Conservation (phyloP, 1,140 invertebrate genomes). For the Pseudomyrmex cubaensis region DNA sequence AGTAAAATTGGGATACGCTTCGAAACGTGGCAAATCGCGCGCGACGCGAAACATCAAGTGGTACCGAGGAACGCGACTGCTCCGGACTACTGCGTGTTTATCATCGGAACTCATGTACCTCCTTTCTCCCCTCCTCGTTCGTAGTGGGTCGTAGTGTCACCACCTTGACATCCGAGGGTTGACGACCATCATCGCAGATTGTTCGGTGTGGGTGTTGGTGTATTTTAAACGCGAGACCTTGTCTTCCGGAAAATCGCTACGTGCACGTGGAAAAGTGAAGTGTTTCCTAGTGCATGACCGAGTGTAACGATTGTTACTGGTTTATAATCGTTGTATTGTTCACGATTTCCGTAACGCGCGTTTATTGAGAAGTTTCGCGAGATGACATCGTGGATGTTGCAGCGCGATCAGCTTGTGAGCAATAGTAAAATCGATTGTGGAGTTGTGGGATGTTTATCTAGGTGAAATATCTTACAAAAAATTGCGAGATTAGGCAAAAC, state of each 20-base stretch:
- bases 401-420: background rate
- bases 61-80: background rate
- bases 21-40: background rate
- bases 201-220: slow-evolving; percentile 44
- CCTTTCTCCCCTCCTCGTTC: too few species aligned
- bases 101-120: background rate
- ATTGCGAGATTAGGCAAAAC: background rate
- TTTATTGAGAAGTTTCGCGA: background rate
- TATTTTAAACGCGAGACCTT: slow-evolving; percentile 38
- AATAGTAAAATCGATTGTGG: background rate
- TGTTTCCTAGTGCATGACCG: slow-evolving; percentile 38
- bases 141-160: slow-evolving; percentile 1
- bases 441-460: background rate
- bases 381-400: background rate
- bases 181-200: background rate
- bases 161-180: background rate
- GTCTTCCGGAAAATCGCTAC: slow-evolving; percentile 22
- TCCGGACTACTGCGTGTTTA: background rate
- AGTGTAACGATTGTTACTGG: slow-evolving; percentile 44
- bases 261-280: slow-evolving; percentile 57
- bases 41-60: background rate
- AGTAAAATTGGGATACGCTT: background rate
- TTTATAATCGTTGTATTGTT: slow-evolving; percentile 25
- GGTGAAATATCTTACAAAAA: background rate
- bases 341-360: slow-evolving; percentile 14